These are phyloP conservation scores for Drosophila repleta DNA, from an alignment of 1,140 invertebrate species.

Conservation along the genomic window DNA sequence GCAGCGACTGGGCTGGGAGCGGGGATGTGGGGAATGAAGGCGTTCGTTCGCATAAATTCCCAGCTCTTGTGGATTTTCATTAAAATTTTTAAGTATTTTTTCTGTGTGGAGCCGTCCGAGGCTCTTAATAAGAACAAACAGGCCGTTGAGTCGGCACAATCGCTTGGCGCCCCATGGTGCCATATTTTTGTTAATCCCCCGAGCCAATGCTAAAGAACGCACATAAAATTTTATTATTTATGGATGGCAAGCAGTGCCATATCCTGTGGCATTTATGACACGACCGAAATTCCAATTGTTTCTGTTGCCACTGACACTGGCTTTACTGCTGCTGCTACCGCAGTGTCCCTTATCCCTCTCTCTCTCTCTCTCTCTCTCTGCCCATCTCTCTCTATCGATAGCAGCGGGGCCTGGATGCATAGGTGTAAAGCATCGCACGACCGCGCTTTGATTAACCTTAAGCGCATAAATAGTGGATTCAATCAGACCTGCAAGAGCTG, in stretches of 20 bases:
- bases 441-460: slow-evolving; percentile 81
- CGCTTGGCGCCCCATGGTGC: slow-evolving; percentile 79
- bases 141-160: slow-evolving; percentile 80
- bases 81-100: slow-evolving; percentile 76
- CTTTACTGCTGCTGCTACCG: slow-evolving; percentile 10
- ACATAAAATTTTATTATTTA: slow-evolving; percentile 82
- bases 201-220: slow-evolving; percentile 54
- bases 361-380: slow-evolving; percentile 5
- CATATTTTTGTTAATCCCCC: slow-evolving; percentile 71
- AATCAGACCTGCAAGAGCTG: slow-evolving; percentile 62
- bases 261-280: slow-evolving; percentile 81
- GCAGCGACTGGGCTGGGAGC: background rate
- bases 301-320: slow-evolving; percentile 59
- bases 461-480: slow-evolving; percentile 82
- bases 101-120: slow-evolving; percentile 19
- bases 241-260: slow-evolving; percentile 77
- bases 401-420: slow-evolving; percentile 30
- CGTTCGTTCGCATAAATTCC: slow-evolving; percentile 55
- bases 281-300: slow-evolving; percentile 77
- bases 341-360: slow-evolving; percentile 4
- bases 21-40: slow-evolving; percentile 9
- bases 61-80: slow-evolving; percentile 70
- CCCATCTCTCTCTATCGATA: background rate
- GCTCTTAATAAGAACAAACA: slow-evolving; percentile 78
- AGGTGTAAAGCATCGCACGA: slow-evolving; percentile 73